A percentile compares a stretch with the other conserved stretches of the same genome.
Conservation (phyloP, 1,140 invertebrate species). For the Drosophila jambulina region DNA sequence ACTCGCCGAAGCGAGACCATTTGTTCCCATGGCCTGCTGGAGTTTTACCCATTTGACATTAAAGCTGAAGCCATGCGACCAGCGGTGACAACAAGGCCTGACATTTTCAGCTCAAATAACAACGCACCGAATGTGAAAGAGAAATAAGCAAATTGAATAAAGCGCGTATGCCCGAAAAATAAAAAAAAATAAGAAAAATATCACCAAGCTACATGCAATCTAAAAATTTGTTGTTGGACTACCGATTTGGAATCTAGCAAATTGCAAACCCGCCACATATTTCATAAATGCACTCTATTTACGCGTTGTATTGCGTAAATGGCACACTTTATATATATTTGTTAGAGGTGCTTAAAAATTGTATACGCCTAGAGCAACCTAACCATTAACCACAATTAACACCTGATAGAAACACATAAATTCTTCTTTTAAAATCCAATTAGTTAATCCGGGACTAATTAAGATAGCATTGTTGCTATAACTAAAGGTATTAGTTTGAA, state of each 20-base stretch:
- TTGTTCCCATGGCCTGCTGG: conserved; percentile 8
- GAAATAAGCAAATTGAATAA: conserved; percentile 34
- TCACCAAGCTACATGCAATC: conserved; percentile 12
- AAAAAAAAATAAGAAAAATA: not conserved
- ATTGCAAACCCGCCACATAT: conserved; percentile 16
- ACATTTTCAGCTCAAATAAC: conserved; percentile 53
- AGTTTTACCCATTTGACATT: conserved; percentile 40
- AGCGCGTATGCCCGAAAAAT: conserved; percentile 19
- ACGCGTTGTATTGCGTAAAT: conserved; percentile 4
- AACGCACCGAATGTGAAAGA: conserved; percentile 19
- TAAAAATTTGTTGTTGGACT: conserved; percentile 9
- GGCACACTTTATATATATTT: conserved; percentile 8
- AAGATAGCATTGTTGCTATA: not conserved
- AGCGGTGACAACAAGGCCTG: conserved; percentile 31
- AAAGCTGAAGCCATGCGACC: conserved; percentile 31
- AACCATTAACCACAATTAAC: conserved; percentile 8
- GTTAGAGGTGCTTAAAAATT: not conserved
- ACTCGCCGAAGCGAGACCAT: not conserved
- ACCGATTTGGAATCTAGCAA: conserved; percentile 20
- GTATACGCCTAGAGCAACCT: not conserved
- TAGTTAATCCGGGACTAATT: conserved; percentile 8
- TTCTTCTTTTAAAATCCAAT: not conserved
- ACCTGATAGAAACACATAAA: not conserved
- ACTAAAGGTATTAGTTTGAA: not conserved
- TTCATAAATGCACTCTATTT: conserved; percentile 29